These are phyloP conservation scores for Lepidonotus clava DNA, from an alignment of 2,888 invertebrate species.

Conservation along the genomic window DNA sequence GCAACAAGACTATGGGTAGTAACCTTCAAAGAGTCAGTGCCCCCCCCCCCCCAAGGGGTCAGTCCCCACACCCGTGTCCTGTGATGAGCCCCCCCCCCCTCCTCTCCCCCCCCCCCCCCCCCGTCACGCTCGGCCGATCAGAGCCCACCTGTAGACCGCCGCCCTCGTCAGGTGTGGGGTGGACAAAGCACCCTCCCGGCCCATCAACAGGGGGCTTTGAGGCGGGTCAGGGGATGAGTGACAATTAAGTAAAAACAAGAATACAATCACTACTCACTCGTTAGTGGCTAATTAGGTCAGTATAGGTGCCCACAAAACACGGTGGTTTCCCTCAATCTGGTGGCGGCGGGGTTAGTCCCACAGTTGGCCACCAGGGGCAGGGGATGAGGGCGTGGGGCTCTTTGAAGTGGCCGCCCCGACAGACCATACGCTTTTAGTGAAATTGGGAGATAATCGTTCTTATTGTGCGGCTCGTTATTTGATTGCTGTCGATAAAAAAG, in stretches of 20 bases:
- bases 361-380: background rate
- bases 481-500: slow-evolving; percentile 14
- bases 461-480: background rate
- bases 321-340: too few species aligned
- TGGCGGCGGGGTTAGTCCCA: background rate
- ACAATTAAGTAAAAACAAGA: too few species aligned
- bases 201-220: too few species aligned
- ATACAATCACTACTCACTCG: background rate
- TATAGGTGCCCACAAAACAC: too few species aligned
- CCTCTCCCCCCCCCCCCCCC: background rate
- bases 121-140: background rate
- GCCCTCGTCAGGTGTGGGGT: background rate
- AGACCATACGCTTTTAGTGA: slow-evolving; percentile 17
- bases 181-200: background rate
- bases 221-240: too few species aligned
- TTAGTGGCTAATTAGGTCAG: background rate
- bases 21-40: too few species aligned
- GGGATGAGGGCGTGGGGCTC: background rate
- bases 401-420: background rate
- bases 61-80: too few species aligned
- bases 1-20: too few species aligned
- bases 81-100: background rate
- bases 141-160: background rate
- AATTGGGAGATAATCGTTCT: slow-evolving; percentile 17
- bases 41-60: too few species aligned